phyloP scores from a whole-genome alignment of 1,140 invertebrate genomes.

The Phenacoccus solenopsis region DNA sequence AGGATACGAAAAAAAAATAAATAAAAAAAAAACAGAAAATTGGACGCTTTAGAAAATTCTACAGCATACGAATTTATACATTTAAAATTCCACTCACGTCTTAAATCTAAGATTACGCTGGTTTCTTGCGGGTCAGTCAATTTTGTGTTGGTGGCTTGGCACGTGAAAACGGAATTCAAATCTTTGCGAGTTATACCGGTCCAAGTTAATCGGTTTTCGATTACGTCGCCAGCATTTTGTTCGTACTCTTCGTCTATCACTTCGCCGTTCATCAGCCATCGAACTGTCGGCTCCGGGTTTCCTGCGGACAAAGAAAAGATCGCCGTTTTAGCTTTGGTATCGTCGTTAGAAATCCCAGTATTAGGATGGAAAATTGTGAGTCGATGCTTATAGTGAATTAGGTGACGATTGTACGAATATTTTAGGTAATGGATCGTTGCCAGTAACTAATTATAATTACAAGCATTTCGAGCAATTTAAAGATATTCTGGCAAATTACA shows the following conservation, averaged over 20 bases:
- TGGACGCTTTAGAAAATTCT: not conserved
- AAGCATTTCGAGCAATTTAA: too few relatives aligned
- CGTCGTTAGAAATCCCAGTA: not conserved
- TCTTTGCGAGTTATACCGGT: slow-evolving; percentile 58
- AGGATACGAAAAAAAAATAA: not conserved
- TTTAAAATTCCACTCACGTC: slow-evolving; percentile 49
- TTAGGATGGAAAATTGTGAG: not conserved
- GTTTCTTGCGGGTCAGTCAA: slow-evolving; percentile 60
- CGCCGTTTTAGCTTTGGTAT: not conserved
- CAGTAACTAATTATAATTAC: too few relatives aligned
- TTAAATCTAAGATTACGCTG: slow-evolving; percentile 61
- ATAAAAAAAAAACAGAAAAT: slow-evolving; percentile 16
- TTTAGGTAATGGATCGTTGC: too few relatives aligned
- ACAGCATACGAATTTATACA: too few relatives aligned
- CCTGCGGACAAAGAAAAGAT: slow-evolving; percentile 31
- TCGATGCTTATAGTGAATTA: not conserved
- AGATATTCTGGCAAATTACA: too few relatives aligned
- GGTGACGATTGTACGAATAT: not conserved
- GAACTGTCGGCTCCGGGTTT: slow-evolving; percentile 39
- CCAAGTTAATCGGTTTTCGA: slow-evolving; percentile 67
- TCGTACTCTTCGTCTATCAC: slow-evolving; percentile 64
- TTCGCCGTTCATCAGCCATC: slow-evolving; percentile 57
- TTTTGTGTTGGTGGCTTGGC: slow-evolving; percentile 68
- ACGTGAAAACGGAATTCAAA: slow-evolving; percentile 67
- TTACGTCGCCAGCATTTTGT: slow-evolving; percentile 66